These are phyloP conservation scores for Caerostris extrusa DNA, from an alignment of 1,140 invertebrate genomes.

Conservation along the genomic window DNA sequence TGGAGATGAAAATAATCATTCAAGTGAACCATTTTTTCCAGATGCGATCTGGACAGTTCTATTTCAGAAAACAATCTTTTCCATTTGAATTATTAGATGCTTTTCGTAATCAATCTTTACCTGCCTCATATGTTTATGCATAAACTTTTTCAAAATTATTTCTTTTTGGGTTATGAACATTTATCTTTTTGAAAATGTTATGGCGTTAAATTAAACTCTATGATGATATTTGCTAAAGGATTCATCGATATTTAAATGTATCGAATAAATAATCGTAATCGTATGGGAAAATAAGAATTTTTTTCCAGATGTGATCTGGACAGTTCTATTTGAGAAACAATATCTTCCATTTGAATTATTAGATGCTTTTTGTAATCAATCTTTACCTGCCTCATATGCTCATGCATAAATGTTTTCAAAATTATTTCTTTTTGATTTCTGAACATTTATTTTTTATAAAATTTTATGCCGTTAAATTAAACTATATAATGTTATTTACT, in stretches of 20 bases:
- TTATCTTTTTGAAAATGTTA: background rate
- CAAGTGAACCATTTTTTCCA: background rate
- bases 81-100: background rate
- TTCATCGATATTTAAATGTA: too few species aligned
- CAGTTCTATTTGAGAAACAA: background rate
- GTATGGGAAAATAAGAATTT: background rate
- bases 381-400: background rate
- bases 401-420: too few species aligned
- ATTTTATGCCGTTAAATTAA: too few species aligned
- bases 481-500: too few species aligned
- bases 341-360: background rate
- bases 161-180: background rate
- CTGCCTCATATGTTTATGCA: background rate
- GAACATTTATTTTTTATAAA: too few species aligned
- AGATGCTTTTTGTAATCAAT: background rate
- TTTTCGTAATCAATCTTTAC: background rate
- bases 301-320: background rate
- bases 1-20: slow-evolving; percentile 17
- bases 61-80: too few species aligned
- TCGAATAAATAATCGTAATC: background rate
- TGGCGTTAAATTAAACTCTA: background rate
- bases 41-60: too few species aligned
- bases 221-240: too few species aligned
- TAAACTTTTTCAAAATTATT: background rate
- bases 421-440: too few species aligned